Conservation (phyloP, 2,113 vertebrate species). For the Microcebus tavaratra region DNA sequence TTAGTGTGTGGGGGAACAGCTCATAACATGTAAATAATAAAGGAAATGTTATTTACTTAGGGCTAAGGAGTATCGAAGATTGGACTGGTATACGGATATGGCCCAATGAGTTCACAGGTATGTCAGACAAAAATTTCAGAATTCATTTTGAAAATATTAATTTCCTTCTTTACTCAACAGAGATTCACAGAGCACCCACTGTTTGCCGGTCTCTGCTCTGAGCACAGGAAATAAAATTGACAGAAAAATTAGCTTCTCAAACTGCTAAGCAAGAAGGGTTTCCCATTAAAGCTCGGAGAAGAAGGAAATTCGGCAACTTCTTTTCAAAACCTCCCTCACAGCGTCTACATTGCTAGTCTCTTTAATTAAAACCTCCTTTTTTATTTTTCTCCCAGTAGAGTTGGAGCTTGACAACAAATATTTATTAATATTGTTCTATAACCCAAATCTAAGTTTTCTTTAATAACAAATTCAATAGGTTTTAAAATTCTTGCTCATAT, state of each 20-base stretch:
- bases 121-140: background rate
- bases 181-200: background rate
- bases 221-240: background rate
- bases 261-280: background rate
- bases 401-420: background rate
- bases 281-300: background rate
- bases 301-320: background rate
- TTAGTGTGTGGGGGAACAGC: background rate
- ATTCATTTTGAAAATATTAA: background rate
- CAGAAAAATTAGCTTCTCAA: background rate
- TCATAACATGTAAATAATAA: background rate
- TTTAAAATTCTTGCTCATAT: background rate
- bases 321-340: background rate
- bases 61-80: background rate
- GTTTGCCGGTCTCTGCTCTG: background rate
- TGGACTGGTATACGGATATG: background rate
- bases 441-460: background rate
- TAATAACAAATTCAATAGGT: background rate
- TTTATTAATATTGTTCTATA: background rate
- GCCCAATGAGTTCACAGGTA: background rate
- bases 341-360: background rate
- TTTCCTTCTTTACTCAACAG: background rate
- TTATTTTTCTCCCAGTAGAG: background rate
- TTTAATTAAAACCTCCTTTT: background rate
- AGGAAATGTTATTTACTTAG: background rate